Evolutionary conservation across 1,140 invertebrate species (phyloP).

Genomic region (Muscidifurax raptorellus): DNA sequence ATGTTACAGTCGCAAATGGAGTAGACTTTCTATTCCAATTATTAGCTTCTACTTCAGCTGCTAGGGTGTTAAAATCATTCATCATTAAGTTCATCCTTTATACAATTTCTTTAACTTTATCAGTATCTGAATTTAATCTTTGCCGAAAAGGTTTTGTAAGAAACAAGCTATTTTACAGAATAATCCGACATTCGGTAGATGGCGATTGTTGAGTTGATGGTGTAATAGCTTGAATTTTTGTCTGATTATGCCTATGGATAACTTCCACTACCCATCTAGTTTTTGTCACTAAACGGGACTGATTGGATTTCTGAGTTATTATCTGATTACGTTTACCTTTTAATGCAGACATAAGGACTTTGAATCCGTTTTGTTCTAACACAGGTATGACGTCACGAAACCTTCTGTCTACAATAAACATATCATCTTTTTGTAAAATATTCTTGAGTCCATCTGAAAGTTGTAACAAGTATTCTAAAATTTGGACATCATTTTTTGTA

Average conservation of each 20-base stretch:
- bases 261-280: slow-evolving; percentile 67
- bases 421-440: too few species aligned
- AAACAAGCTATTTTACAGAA: slow-evolving; percentile 55
- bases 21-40: slow-evolving; percentile 42
- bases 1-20: too few species aligned
- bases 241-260: slow-evolving; percentile 62
- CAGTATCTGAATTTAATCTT: slow-evolving; percentile 54
- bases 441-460: too few species aligned
- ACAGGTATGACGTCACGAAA: too few species aligned
- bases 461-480: too few species aligned
- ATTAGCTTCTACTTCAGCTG: slow-evolving; percentile 55
- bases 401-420: too few species aligned
- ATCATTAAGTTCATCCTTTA: slow-evolving; percentile 41
- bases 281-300: too few species aligned
- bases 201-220: slow-evolving; percentile 60
- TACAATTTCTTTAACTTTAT: slow-evolving; percentile 47
- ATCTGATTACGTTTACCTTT: slow-evolving; percentile 63
- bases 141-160: slow-evolving; percentile 56
- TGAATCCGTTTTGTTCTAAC: slow-evolving; percentile 52
- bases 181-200: slow-evolving; percentile 48
- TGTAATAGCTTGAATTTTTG: slow-evolving; percentile 60
- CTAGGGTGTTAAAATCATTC: too few species aligned
- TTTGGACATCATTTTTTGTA: slow-evolving; percentile 59
- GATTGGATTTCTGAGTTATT: slow-evolving; percentile 63
- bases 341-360: slow-evolving; percentile 62